Evolutionary conservation across 2,888 invertebrate species (phyloP), one percentile per base, ranked within the genome.

Genomic region (Trissoscelio sp.): DNA sequence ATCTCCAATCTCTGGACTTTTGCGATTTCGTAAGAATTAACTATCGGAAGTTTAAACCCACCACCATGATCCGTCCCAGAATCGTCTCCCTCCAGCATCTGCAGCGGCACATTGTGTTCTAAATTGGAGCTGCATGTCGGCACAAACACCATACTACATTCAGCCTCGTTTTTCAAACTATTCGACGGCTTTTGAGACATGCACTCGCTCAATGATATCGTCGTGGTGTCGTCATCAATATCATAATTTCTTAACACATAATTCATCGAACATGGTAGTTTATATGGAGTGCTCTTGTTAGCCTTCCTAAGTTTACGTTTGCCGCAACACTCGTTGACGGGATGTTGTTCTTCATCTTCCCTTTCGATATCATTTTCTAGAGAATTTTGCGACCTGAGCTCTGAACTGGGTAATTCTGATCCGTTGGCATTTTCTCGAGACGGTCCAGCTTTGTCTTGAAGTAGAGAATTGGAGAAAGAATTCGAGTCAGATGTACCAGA

Each of bases 21-120:
- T 14, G 85, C 87, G 3, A 86, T 85, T 70, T 89, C 87, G 60
- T 88, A 88, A 14, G 88, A 83, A 84, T 90, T 89, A 16, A 88
- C 86, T 72, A 91, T 89, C 79, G 91, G 90, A 74, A 91, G 85
- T 85, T 89, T 89, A 66, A 90, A 89, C 2, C 89, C 85, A 70
- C 87, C 85, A 53, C 83, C 84, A 9, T 81, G 37, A 57, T 83
- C 83, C 48, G 84, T 67, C 24, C 81, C 48, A 1, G 79, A 55
- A 39, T 58, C 69, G 7, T 86, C 75, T 37, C 75, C 70, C 48
- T 81, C 81, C 11, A 74, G n/a, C 66, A 81, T 58, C 24, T 79
- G 79, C 62, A 79, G 74, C 16, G 75, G 79, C 78, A 80, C 39
- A 44, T 64, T 75, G 12, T 84, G 87, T 83, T 83, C 86, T 85